These are phyloP conservation scores for Elephantulus edwardii DNA, from an alignment of 2,113 vertebrate genomes.

Conservation along the genomic window DNA sequence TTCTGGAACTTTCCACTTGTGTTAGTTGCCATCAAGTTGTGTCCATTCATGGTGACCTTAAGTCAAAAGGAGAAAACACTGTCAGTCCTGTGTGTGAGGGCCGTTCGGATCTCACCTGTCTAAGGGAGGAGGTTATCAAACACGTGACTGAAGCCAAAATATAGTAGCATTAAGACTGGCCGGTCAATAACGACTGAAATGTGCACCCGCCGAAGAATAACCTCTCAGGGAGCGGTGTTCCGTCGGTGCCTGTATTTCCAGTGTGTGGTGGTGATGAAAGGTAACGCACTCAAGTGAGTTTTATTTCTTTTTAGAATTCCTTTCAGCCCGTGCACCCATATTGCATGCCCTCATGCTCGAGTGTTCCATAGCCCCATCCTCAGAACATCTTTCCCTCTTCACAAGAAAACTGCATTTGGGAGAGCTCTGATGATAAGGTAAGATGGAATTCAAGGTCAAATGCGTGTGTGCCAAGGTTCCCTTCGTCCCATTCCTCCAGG, in stretches of 20 bases:
- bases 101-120: too few species aligned
- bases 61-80: neutral
- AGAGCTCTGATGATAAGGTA: accelerated
- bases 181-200: neutral
- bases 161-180: neutral
- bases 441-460: neutral
- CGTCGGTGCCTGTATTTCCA: neutral
- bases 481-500: neutral
- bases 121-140: neutral
- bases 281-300: neutral
- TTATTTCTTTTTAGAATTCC: neutral
- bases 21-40: neutral
- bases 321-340: neutral
- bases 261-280: neutral
- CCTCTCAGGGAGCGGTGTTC: neutral
- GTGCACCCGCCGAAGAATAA: neutral
- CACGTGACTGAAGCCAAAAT: neutral
- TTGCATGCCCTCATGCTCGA: neutral
- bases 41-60: neutral
- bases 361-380: neutral
- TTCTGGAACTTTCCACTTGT: neutral
- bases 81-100: too few species aligned
- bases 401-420: neutral
- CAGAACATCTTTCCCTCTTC: neutral
- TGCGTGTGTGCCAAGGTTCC: neutral